Evolutionary conservation across 92 coral and sea anemone genomes (phyloP).

Genomic region (Micromussa lordhowensis): DNA sequence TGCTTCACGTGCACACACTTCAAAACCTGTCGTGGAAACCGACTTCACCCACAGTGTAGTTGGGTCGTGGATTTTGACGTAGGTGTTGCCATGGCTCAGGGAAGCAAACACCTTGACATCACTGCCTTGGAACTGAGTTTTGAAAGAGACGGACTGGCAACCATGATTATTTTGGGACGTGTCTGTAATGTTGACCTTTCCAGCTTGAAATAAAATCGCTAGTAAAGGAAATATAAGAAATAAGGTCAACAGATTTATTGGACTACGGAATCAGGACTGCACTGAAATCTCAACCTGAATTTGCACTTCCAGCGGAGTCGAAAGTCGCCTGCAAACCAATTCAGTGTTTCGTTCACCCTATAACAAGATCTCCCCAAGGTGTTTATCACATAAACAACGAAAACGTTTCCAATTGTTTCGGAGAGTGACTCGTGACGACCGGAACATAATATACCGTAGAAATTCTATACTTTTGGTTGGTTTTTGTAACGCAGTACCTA

Average conservation of each 20-base stretch:
- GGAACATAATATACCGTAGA: too few species aligned
- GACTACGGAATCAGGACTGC: too few species aligned
- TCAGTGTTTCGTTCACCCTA: background rate
- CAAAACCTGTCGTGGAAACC: conserved; percentile 49
- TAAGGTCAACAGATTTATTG: background rate
- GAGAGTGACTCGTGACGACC: too few species aligned
- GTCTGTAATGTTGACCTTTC: conserved; percentile 36
- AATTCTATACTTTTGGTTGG: too few species aligned
- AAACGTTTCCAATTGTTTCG: too few species aligned
- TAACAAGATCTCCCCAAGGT: background rate
- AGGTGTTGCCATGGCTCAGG: conserved; percentile 43
- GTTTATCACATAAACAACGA: background rate
- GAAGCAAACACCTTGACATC: conserved; percentile 37
- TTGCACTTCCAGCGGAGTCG: too few species aligned
- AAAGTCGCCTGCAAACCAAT: background rate
- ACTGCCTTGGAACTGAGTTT: conserved; percentile 33
- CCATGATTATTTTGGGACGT: conserved; percentile 34
- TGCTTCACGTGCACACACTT: conserved; percentile 51
- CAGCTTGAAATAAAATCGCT: conserved; percentile 51
- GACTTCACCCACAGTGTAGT: conserved; percentile 52
- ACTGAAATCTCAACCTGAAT: too few species aligned
- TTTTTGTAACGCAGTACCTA: background rate
- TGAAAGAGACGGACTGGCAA: conserved; percentile 46
- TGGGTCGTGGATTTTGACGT: conserved; percentile 55
- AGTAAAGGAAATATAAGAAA: background rate